These are phyloP conservation scores for Onychostoma macrolepis DNA, from an alignment of 2,113 vertebrate genomes.

Conservation along the genomic window DNA sequence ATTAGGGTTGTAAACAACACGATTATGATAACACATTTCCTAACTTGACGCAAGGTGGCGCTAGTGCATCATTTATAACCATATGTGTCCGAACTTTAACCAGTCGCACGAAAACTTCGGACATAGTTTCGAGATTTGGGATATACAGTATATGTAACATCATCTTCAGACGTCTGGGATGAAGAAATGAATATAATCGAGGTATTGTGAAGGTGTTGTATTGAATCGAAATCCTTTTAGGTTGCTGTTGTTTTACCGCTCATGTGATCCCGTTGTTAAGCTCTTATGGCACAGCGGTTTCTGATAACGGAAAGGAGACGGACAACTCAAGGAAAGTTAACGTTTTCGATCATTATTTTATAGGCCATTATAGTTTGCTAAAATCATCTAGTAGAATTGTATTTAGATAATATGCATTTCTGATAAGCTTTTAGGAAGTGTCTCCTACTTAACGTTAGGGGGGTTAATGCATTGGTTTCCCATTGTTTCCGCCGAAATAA, in stretches of 20 bases:
- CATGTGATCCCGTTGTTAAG: conserved; percentile 16
- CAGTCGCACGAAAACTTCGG: neutral
- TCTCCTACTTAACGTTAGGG: neutral
- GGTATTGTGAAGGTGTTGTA: neutral
- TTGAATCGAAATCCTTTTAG: neutral
- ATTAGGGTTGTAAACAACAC: neutral
- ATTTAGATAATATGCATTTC: neutral
- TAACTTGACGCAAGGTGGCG: conserved; percentile 25
- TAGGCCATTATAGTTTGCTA: neutral
- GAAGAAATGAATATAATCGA: conserved; percentile 10
- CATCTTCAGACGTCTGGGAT: neutral
- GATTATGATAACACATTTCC: neutral
- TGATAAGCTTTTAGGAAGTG: neutral
- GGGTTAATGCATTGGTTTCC: no score
- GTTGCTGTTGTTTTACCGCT: neutral
- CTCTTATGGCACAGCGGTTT: conserved; percentile 13
- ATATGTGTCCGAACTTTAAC: conserved; percentile 43
- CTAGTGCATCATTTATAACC: conserved; percentile 1
- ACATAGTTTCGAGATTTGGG: neutral
- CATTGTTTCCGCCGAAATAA: neutral
- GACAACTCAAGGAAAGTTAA: neutral
- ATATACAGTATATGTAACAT: neutral
- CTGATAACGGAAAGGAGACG: conserved; percentile 38
- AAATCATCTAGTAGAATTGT: neutral
- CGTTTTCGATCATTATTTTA: neutral